phyloP scores from a whole-genome alignment of 2,113 vertebrate species.

The Chitala chitala region DNA sequence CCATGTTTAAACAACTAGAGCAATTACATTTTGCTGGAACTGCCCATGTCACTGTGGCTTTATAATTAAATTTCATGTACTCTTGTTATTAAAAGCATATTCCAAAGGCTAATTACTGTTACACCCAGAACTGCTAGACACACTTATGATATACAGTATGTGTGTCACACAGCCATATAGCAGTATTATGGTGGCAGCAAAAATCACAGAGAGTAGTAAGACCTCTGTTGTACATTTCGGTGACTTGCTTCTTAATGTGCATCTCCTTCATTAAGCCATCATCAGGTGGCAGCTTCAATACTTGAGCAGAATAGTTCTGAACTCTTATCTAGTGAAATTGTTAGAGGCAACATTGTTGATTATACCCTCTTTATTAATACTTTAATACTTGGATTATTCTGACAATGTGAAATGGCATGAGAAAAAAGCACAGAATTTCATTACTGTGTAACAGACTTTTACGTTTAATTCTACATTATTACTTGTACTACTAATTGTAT shows the following conservation, averaged over 20 bases:
- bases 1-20: not conserved
- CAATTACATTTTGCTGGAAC: not conserved
- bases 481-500: too few species aligned
- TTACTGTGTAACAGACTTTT: too few species aligned
- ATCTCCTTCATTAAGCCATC: constrained; percentile 66
- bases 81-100: constrained; percentile 15
- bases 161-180: not conserved
- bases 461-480: too few species aligned
- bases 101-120: constrained; percentile 19
- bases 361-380: too few species aligned
- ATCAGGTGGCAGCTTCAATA: constrained; percentile 55
- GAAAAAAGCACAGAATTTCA: too few species aligned
- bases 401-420: too few species aligned
- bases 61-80: constrained; percentile 15
- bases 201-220: not conserved
- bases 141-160: not conserved
- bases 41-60: not conserved
- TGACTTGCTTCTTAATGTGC: constrained; percentile 53
- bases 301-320: constrained; percentile 45
- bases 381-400: too few species aligned
- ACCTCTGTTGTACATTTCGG: constrained; percentile 32
- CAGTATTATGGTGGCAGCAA: not conserved
- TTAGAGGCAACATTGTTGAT: too few species aligned
- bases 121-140: not conserved
- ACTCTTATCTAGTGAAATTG: constrained; percentile 50